Evolutionary conservation across 2,888 invertebrate species (phyloP).

Genomic region (Helobdella robusta): DNA sequence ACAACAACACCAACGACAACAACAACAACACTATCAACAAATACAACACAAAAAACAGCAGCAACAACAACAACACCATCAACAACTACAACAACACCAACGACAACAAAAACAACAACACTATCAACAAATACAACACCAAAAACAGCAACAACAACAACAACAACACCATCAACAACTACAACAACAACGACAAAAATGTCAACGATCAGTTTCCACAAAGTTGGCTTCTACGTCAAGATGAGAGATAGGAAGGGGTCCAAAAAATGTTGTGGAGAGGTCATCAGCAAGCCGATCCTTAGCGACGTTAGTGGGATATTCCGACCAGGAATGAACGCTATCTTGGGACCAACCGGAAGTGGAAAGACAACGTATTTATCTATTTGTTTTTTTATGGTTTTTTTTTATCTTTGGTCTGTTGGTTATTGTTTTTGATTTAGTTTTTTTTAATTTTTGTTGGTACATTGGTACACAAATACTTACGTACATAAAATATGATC

Average conservation of each 20-base stretch:
- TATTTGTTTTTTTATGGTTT: background rate
- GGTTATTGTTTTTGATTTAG: background rate
- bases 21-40: background rate
- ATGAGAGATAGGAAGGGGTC: no score
- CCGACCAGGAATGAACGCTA: slow-evolving; percentile 47
- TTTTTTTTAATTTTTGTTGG: background rate
- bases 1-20: slow-evolving; percentile 8
- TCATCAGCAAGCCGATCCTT: no score
- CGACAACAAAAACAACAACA: slow-evolving; percentile 3
- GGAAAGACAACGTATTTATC: slow-evolving; percentile 39
- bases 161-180: background rate
- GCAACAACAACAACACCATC: background rate
- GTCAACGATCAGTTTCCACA: slow-evolving; percentile 9
- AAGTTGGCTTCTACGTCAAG: slow-evolving; percentile 10
- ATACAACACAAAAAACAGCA: background rate
- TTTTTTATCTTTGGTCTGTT: background rate
- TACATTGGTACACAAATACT: background rate
- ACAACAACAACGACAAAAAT: background rate
- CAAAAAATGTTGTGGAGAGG: no score
- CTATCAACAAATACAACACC: background rate
- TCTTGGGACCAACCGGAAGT: slow-evolving; percentile 48
- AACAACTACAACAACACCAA: background rate
- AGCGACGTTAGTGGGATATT: slow-evolving; percentile 39
- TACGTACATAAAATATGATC: slow-evolving; percentile 28
- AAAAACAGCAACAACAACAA: background rate